Evolutionary conservation across 2,113 vertebrate species (phyloP).

Genomic region (Saimiri boliviensis): DNA sequence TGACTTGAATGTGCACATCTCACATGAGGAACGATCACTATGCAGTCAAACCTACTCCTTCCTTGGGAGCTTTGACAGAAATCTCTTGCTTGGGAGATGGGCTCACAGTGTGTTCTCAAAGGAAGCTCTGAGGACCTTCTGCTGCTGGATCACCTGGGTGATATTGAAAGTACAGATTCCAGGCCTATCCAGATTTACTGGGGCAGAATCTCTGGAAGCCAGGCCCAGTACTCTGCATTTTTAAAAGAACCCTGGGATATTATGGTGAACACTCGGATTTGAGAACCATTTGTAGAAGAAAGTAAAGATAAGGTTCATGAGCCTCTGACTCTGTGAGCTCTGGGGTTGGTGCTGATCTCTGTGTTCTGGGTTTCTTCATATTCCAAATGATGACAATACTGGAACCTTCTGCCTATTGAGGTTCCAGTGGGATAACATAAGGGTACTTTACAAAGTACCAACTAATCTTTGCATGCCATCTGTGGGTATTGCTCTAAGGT

Average conservation of each 20-base stretch:
- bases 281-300: not conserved
- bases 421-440: not conserved
- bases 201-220: not conserved
- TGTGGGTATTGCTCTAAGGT: not conserved
- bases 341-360: not conserved
- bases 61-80: not conserved
- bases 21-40: not conserved
- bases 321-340: not conserved
- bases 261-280: not conserved
- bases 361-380: not conserved
- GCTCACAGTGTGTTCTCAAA: not conserved
- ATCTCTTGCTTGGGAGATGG: not conserved
- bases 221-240: not conserved
- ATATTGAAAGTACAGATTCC: not conserved
- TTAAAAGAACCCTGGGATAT: not conserved
- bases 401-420: not conserved
- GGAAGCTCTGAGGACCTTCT: not conserved
- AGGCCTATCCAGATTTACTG: not conserved
- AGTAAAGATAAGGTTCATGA: not conserved
- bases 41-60: not conserved
- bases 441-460: not conserved
- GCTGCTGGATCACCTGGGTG: not conserved
- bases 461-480: not conserved
- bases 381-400: not conserved
- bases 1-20: not conserved